Percentiles rank a stretch among this genome's conserved stretches.
Conservation (phyloP, 2,888 invertebrate species). For the Euplagia quadripunctaria region DNA sequence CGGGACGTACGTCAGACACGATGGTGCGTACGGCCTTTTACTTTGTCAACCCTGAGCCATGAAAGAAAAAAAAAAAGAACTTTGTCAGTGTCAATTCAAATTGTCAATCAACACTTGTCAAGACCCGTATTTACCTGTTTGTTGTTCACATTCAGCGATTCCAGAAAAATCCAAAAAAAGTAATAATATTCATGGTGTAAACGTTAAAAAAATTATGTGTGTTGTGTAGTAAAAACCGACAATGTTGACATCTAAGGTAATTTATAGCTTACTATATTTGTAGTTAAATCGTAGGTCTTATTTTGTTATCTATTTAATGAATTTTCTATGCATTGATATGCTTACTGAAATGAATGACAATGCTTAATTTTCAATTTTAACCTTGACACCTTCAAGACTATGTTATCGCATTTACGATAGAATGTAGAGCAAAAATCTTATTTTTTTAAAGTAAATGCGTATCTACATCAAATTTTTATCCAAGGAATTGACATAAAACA, state of each 20-base stretch:
- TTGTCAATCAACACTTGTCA: neutral
- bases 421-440: neutral
- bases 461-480: too few species aligned
- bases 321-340: neutral
- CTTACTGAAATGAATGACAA: neutral
- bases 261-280: neutral
- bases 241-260: constrained; percentile 51
- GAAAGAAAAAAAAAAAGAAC: too few species aligned
- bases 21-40: too few species aligned
- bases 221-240: constrained; percentile 11
- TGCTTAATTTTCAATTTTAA: neutral
- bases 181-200: neutral
- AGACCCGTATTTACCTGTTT: neutral
- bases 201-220: neutral
- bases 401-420: neutral
- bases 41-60: too few species aligned
- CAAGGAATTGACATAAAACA: too few species aligned
- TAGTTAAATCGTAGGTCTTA: neutral
- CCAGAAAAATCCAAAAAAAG: constrained; percentile 33
- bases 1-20: too few species aligned
- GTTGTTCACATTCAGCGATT: constrained; percentile 24
- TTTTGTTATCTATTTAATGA: neutral
- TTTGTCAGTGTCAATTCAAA: neutral
- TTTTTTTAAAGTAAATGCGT: too few species aligned
- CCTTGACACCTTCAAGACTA: constrained; percentile 5